Percentiles rank a stretch among this genome's conserved stretches.
Evolutionary conservation across 2,113 vertebrate genomes (phyloP).

Genomic region (Prionailurus viverrinus): DNA sequence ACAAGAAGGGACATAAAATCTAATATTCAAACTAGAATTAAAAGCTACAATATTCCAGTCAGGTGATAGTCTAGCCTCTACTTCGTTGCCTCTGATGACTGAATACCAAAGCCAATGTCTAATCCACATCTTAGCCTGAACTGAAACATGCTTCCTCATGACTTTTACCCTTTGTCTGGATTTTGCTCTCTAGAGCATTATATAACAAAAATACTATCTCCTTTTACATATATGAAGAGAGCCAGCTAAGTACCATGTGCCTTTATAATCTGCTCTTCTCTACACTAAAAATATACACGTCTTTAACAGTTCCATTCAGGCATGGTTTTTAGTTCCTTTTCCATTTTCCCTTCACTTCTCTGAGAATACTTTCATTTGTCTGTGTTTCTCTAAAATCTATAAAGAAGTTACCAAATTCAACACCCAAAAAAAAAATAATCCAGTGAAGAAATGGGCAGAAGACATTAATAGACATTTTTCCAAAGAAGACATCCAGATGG

Average conservation of each 20-base stretch:
- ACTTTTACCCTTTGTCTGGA: neutral
- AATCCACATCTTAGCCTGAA: neutral
- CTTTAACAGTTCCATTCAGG: neutral
- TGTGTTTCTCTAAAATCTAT: neutral
- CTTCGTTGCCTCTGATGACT: neutral
- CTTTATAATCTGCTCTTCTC: neutral
- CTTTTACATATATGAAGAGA: neutral
- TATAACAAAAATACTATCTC: neutral
- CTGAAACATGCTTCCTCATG: neutral
- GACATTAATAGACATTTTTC: too few relatives aligned
- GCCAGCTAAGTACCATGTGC: neutral
- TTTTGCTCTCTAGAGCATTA: neutral
- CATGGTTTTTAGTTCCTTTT: conserved; percentile 4
- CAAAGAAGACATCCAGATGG: too few relatives aligned
- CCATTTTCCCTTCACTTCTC: neutral
- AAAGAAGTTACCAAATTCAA: too few relatives aligned
- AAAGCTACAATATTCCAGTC: neutral
- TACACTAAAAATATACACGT: neutral
- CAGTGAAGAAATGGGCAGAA: too few relatives aligned
- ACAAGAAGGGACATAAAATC: neutral
- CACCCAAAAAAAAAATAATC: too few relatives aligned
- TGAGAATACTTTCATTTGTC: conserved; percentile 20
- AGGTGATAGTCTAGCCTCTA: neutral
- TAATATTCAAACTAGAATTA: neutral
- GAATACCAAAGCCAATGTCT: neutral